phyloP scores from a whole-genome alignment of 1,140 invertebrate species.

The Gonioctena quinquepunctata region DNA sequence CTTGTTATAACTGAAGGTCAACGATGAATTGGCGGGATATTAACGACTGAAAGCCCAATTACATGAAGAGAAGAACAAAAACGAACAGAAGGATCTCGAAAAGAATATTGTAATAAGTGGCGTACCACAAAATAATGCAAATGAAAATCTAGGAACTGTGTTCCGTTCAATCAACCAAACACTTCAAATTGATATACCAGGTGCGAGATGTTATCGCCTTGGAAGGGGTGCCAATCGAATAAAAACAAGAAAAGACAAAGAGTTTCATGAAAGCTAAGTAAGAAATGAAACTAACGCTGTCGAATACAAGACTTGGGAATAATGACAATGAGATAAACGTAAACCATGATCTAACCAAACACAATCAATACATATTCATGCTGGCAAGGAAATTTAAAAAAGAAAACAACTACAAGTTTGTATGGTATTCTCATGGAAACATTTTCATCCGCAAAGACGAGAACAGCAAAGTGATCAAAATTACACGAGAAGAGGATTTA shows the following conservation, averaged over 20 bases:
- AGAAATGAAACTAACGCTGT: no score
- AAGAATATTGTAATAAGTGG: not conserved
- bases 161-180: not conserved
- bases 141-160: not conserved
- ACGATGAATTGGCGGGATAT: no score
- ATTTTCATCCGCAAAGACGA: not conserved
- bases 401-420: not conserved
- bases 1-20: no score
- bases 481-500: not conserved
- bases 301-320: no score
- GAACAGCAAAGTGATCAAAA: not conserved
- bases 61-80: not conserved
- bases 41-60: no score
- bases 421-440: not conserved
- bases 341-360: no score
- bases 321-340: no score
- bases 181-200: not conserved
- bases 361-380: not conserved
- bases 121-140: not conserved
- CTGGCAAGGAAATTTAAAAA: not conserved
- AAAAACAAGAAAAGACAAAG: not conserved
- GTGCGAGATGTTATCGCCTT: not conserved
- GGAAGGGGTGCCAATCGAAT: not conserved
- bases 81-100: not conserved
- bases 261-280: not conserved